phyloP scores from a whole-genome alignment of 2,888 invertebrate species.

The Steinernema scapterisci region DNA sequence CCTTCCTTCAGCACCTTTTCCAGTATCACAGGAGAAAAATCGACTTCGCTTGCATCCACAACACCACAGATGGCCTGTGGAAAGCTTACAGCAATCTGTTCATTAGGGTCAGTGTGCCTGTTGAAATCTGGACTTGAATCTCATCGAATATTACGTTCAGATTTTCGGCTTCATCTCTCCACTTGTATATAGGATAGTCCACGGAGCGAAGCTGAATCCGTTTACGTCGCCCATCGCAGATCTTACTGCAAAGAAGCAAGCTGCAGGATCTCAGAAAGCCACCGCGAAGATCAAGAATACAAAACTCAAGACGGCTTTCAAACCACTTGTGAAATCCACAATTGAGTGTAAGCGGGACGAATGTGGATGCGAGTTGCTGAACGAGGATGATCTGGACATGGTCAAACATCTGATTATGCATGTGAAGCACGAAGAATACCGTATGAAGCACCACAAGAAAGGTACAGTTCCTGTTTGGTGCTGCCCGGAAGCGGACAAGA shows the following conservation, averaged over 20 bases:
- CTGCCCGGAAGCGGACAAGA: slow-evolving; percentile 25
- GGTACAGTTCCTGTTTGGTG: slow-evolving; percentile 5
- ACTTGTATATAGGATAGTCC: not conserved
- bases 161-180: not conserved
- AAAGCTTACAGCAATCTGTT: slow-evolving; percentile 1
- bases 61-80: not conserved
- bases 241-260: not conserved
- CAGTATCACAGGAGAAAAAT: not conserved
- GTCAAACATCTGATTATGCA: slow-evolving; percentile 12
- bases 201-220: slow-evolving; percentile 1
- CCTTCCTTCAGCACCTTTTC: slow-evolving; percentile 5
- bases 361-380: not conserved
- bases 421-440: slow-evolving; percentile 15
- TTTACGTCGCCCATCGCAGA: not conserved
- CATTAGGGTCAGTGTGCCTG: slow-evolving; percentile 17
- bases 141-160: not conserved
- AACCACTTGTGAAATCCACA: not conserved
- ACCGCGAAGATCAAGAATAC: not conserved
- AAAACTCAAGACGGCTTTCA: not conserved
- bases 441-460: slow-evolving; percentile 18
- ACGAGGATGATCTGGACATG: slow-evolving; percentile 10
- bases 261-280: not conserved
- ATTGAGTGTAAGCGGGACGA: not conserved
- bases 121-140: too few relatives aligned
- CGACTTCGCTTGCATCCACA: not conserved